Base-by-base conservation (phyloP, 2,888 invertebrate species). In the Phengaris arion region DNA sequence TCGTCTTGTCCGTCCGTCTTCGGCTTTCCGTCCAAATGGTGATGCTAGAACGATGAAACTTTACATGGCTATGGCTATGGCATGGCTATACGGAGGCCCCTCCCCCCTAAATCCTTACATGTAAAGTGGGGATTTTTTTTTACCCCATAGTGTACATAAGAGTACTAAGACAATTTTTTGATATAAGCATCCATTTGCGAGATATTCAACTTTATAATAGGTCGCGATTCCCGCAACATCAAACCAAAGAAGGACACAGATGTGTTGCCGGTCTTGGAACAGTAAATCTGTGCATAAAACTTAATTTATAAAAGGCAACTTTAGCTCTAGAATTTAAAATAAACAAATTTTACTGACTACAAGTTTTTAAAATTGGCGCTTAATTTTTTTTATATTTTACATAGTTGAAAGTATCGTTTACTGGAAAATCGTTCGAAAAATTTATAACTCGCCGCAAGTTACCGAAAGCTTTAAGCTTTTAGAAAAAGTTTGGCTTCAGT, bases 381-480 rank as follows among this genome's bases (percentile, higher is more conserved):
- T 45, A 35, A 64, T 64, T 64, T 64, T 45, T 64, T 64, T 64
- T 45, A 64, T 64, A 64, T 35, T 35, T 22, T 64, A 22, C 35
- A 64, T 64, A 35, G 64, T 64, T 64, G 22, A 64, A 35, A 64
- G 64, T 64, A 64, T 64, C 64, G 35, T 64, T 64, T 45, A 45
- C 64, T 35, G 64, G 64, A 45, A 64, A 64, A 64, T 45, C 35
- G 64, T 35, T 45, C 35, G 64, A 35, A 45, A 64, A 64, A 64
- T 64, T 64, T 64, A 64, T 64, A 35, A 35, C 64, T 64, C 64
- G 35, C 64, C 35, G 35, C 64, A 64, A 64, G 35, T 64, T 13
- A 64, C 64, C 64, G 59, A 64, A 64, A 64, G 64, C 35, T 64
- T 64, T 45, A 64, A 64, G 64, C 64, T 64, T 64, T 64, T 35